These are phyloP conservation scores for Drosophila nr. perissopoda DNA, from an alignment of 2,888 invertebrate genomes.

Conservation along the genomic window DNA sequence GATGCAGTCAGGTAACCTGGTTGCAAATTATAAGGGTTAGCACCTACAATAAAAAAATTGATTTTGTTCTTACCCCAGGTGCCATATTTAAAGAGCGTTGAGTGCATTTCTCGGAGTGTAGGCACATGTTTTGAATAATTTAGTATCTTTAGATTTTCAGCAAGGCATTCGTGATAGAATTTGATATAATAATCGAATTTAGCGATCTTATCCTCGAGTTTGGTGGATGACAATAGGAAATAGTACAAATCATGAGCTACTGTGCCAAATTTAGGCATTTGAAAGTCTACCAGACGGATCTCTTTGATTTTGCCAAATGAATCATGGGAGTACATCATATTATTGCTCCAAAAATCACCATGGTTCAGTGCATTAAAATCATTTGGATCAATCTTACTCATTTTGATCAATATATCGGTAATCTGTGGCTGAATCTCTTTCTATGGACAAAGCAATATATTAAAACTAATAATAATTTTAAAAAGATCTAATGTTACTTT, in stretches of 20 bases:
- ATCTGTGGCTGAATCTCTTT: slow-evolving; percentile 31
- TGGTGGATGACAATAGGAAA: slow-evolving; percentile 79
- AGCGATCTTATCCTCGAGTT: slow-evolving; percentile 73
- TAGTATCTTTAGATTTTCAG: slow-evolving; percentile 66
- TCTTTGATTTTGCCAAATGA: slow-evolving; percentile 63
- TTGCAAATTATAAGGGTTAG: neutral
- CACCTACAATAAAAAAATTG: neutral
- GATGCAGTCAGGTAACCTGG: slow-evolving; percentile 61
- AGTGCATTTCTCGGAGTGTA: slow-evolving; percentile 71
- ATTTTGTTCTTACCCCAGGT: slow-evolving; percentile 66
- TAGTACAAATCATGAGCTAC: slow-evolving; percentile 78
- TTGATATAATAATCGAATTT: slow-evolving; percentile 81
- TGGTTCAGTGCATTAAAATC: slow-evolving; percentile 75
- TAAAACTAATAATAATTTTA: neutral
- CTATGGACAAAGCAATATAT: slow-evolving; percentile 25
- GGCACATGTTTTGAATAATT: slow-evolving; percentile 76
- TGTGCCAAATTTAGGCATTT: slow-evolving; percentile 73
- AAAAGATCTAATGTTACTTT: rapidly evolving
- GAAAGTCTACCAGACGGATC: slow-evolving; percentile 78
- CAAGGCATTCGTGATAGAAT: slow-evolving; percentile 75
- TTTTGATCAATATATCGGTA: slow-evolving; percentile 50
- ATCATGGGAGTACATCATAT: slow-evolving; percentile 79
- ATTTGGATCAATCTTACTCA: slow-evolving; percentile 36
- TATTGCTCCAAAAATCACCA: slow-evolving; percentile 80
- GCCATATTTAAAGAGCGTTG: slow-evolving; percentile 67